Conservation (phyloP, 1,140 invertebrate genomes). For the Cyclargus thomasi region DNA sequence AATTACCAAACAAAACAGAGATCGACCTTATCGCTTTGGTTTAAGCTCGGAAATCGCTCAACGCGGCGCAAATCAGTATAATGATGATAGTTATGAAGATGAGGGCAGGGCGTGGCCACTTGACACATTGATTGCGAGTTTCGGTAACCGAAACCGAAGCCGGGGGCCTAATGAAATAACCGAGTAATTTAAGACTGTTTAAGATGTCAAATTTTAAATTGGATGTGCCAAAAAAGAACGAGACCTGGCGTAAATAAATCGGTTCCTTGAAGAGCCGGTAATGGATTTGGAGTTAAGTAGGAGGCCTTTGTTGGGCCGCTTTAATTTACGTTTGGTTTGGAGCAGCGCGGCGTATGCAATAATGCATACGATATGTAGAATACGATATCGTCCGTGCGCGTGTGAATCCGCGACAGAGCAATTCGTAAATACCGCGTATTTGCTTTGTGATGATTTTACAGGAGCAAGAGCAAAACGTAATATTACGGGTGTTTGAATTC, state of each 20-base stretch:
- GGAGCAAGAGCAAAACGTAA: too few species aligned
- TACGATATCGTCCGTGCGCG: too few species aligned
- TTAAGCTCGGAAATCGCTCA: background rate
- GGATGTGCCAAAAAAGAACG: slow-evolving; percentile 66
- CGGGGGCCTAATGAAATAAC: slow-evolving; percentile 67
- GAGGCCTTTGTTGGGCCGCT: slow-evolving; percentile 27
- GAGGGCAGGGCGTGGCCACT: slow-evolving; percentile 53
- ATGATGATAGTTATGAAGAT: slow-evolving; percentile 28
- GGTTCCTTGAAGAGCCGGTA: slow-evolving; percentile 59
- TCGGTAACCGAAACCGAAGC: slow-evolving; percentile 54
- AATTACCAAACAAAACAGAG: background rate
- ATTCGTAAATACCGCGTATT: too few species aligned
- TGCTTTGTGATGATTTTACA: too few species aligned
- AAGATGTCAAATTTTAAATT: slow-evolving; percentile 74
- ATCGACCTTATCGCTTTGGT: background rate
- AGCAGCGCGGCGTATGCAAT: background rate
- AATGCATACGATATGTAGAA: too few species aligned
- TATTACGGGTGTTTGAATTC: too few species aligned
- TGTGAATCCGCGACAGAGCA: too few species aligned
- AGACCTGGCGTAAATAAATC: slow-evolving; percentile 58
- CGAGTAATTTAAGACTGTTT: slow-evolving; percentile 71
- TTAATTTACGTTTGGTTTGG: background rate
- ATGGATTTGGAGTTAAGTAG: slow-evolving; percentile 52
- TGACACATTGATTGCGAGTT: slow-evolving; percentile 67
- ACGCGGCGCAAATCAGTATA: background rate